Base-by-base conservation (phyloP, 2,797 vertebrate genomes). In the Discoglossus pictus region DNA sequence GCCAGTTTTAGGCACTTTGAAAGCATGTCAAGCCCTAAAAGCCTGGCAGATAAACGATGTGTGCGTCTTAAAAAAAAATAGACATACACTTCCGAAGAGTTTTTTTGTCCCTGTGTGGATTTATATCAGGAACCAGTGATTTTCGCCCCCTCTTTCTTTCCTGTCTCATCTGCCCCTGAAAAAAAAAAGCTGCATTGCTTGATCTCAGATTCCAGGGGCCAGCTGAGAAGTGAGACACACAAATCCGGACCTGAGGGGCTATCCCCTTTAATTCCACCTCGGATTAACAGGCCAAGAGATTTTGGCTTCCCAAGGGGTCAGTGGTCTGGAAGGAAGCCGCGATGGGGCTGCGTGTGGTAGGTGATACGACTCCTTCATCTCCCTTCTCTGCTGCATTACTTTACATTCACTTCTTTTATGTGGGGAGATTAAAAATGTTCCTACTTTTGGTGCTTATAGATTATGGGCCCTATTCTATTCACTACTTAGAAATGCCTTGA, bases 1-100 rank as follows among this genome's bases (percentile, higher is more conserved):
- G 60, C 60, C 67, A 51, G 42, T 61, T 61, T 55, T 39, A 55
- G n/a, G 21, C 51, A 7, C 11, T 36, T 16, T 71, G 52, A 65
- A 59, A 71, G 53, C 61, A 44, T 71, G 68, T 64, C 68, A 71
- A 11, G 17, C 38, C 55, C 55, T 43, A 43, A 59, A 59, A 59
- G 61, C 36, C 60, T 44, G 68, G 68, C 68, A 71, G 68, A 71
- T 71, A 64, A 71, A 71, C 61, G 61, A 71, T 52, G 68, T 59
- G 61, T 46, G 52, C 36, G 38, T 56, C 51, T 63, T 64, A 64
- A 13, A 35, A 62, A 7, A 58, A 44, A 59, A 31, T 4, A 31
- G 8, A 52, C 61, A 43, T 58, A 51, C 52, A 63, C 68, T 71
- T 71, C 68, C 68, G 61, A 53, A 24, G 53, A 27, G 36, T 47